Conservation (phyloP, 35 echinoderm and acorn worm species). For the Apostichopus parvimensis region DNA sequence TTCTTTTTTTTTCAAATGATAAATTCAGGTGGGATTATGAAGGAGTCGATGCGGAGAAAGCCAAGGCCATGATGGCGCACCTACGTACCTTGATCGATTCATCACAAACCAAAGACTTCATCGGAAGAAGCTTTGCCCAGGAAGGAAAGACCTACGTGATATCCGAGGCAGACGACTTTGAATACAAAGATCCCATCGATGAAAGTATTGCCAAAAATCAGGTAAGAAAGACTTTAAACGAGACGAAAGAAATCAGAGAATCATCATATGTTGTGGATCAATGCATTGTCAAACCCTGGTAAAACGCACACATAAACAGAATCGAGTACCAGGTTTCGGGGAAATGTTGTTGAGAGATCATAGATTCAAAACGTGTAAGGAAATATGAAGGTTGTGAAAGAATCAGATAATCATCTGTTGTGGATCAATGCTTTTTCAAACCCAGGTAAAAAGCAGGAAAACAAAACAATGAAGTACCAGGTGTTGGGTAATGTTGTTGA, state of each 20-base stretch:
- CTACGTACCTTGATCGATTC: constrained; percentile 71
- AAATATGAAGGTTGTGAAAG: too few species aligned
- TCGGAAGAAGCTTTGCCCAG: constrained; percentile 65
- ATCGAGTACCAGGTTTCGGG: too few species aligned
- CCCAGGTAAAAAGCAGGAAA: too few species aligned
- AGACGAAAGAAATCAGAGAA: background rate
- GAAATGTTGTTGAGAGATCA: too few species aligned
- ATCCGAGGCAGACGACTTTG: constrained; percentile 87
- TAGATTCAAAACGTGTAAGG: too few species aligned
- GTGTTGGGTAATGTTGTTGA: too few species aligned
- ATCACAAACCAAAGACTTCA: constrained; percentile 52
- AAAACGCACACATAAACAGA: too few species aligned
- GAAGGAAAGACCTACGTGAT: constrained; percentile 81
- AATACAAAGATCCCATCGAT: constrained; percentile 94
- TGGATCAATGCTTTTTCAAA: too few species aligned
- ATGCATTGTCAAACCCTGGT: too few species aligned
- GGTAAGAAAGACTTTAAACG: constrained; percentile 27
- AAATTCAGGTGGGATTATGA: constrained; percentile 86
- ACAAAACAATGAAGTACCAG: too few species aligned
- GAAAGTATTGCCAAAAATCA: constrained; percentile 82
- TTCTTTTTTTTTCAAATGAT: background rate
- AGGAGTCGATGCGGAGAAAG: constrained; percentile 78
- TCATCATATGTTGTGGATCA: background rate
- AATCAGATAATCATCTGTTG: too few species aligned
- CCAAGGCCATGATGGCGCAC: constrained; percentile 84